phyloP scores from a whole-genome alignment of 2,888 invertebrate species.

The Dicyrtoma fusca region DNA sequence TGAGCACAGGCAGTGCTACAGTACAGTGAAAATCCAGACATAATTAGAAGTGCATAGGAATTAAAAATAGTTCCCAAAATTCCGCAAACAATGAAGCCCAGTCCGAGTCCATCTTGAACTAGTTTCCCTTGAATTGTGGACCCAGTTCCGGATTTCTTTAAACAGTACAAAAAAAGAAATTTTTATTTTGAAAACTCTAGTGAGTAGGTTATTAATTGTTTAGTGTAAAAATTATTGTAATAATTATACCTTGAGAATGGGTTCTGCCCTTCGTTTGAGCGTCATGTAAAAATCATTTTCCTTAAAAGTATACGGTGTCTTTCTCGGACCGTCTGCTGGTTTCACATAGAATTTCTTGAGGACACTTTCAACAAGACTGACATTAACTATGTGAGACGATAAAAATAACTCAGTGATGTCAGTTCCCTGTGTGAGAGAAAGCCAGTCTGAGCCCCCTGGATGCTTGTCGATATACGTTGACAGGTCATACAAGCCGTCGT shows the following conservation, averaged over 20 bases:
- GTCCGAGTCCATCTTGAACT: constrained; percentile 49
- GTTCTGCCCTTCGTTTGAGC: constrained; percentile 63
- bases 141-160: constrained; percentile 52
- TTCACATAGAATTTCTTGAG: constrained; percentile 70
- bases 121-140: constrained; percentile 42
- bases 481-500: constrained; percentile 63
- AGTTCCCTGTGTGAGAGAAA: constrained; percentile 65
- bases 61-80: constrained; percentile 57
- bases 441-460: constrained; percentile 61
- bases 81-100: constrained; percentile 39
- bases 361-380: constrained; percentile 64
- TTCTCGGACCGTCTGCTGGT: constrained; percentile 68
- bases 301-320: constrained; percentile 73
- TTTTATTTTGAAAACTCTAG: not conserved
- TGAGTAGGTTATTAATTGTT: not conserved
- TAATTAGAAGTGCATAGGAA: constrained; percentile 59
- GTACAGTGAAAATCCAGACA: constrained; percentile 66
- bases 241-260: constrained; percentile 48
- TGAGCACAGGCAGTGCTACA: constrained; percentile 70
- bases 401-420: constrained; percentile 82
- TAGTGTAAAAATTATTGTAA: no score
- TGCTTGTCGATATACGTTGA: constrained; percentile 63
- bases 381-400: constrained; percentile 68
- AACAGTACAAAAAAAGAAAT: no score
- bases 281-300: constrained; percentile 75